Evolutionary conservation across 2,113 vertebrate genomes (phyloP).

Genomic region (Crotalus viridis): DNA sequence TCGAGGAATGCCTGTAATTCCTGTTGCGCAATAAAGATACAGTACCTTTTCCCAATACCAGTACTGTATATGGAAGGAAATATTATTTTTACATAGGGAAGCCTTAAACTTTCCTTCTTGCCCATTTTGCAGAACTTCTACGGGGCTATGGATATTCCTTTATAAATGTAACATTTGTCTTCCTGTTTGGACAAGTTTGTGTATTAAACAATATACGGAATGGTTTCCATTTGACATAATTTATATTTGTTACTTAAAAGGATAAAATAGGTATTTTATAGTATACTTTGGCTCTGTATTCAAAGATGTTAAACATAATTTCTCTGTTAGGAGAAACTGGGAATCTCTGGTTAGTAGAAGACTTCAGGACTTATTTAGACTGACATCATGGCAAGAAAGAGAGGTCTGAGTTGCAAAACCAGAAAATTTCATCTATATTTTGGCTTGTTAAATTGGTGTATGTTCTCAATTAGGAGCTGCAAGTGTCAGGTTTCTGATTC

Average conservation of each 20-base stretch:
- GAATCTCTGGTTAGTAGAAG: not conserved
- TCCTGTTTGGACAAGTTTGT: not conserved
- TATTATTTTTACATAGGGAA: not conserved
- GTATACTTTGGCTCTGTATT: not conserved
- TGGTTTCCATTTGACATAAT: not conserved
- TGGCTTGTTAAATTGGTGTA: not conserved
- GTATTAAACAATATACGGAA: not conserved
- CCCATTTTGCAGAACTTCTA: not conserved
- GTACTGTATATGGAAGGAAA: not conserved
- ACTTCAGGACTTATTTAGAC: not conserved
- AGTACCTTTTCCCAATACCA: not conserved
- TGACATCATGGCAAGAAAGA: not conserved
- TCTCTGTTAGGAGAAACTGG: not conserved
- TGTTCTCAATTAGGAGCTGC: not conserved
- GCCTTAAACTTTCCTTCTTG: not conserved
- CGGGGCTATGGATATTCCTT: not conserved
- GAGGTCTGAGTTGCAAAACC: not conserved
- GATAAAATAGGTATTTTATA: not conserved
- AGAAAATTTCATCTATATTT: not conserved
- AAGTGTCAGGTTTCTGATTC: not conserved
- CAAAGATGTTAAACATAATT: not conserved
- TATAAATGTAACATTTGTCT: not conserved
- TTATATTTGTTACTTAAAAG: not conserved
- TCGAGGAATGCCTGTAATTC: not conserved
- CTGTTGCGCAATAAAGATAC: not conserved